Percentiles rank a stretch among this genome's conserved stretches.
phyloP scores from a whole-genome alignment of 2,113 vertebrate species.

The Siphamia tubifer region DNA sequence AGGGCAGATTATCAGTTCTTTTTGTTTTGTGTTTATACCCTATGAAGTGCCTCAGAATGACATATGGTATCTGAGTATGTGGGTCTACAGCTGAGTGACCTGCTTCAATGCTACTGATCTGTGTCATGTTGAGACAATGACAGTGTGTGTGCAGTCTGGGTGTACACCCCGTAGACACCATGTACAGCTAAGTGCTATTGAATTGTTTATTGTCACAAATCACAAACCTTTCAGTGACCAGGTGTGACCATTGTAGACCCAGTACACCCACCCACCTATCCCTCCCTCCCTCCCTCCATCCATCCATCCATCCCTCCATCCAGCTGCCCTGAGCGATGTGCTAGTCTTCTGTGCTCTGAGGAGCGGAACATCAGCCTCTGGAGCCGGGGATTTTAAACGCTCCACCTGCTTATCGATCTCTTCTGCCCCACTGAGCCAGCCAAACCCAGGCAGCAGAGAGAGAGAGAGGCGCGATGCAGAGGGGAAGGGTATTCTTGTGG shows the following conservation, averaged over 20 bases:
- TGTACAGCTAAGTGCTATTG: conserved; percentile 69
- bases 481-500: conserved; percentile 41
- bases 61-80: not conserved
- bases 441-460: conserved; percentile 11
- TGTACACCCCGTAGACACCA: conserved; percentile 33
- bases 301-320: conserved; percentile 31
- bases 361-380: conserved; percentile 71
- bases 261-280: no score
- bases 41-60: not conserved
- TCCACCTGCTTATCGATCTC: conserved; percentile 82
- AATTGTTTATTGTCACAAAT: conserved; percentile 74
- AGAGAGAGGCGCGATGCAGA: conserved; percentile 37
- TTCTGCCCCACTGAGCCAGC: conserved; percentile 57
- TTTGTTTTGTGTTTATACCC: no score
- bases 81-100: not conserved
- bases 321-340: conserved; percentile 44
- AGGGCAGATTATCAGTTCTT: no score
- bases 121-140: conserved; percentile 52
- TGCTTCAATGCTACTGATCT: conserved; percentile 32
- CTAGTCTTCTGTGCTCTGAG: conserved; percentile 55
- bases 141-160: conserved; percentile 34
- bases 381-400: conserved; percentile 83
- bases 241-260: conserved; percentile 24
- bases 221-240: conserved; percentile 68
- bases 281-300: conserved; percentile 26